Evolutionary conservation across 2,888 invertebrate genomes (phyloP).

Genomic region (Digitonthophagus gazella): DNA sequence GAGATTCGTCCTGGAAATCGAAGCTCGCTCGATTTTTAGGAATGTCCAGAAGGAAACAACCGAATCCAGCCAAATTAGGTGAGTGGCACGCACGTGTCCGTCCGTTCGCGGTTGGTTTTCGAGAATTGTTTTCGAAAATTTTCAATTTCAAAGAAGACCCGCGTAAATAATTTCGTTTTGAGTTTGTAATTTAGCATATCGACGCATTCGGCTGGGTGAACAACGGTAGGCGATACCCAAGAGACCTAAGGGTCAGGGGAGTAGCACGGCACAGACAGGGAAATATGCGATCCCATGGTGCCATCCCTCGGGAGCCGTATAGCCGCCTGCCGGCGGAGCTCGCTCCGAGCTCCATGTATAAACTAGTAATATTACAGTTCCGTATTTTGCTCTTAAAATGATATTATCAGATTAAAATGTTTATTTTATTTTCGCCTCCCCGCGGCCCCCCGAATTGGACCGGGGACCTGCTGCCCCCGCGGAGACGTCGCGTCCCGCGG

Average conservation of each 20-base stretch:
- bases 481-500: neutral
- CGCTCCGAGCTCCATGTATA: slow-evolving; percentile 40
- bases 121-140: neutral
- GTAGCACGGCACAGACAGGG: slow-evolving; percentile 44
- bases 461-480: slow-evolving; percentile 3
- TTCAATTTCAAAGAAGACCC: neutral
- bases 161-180: slow-evolving; percentile 23
- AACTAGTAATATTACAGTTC: slow-evolving; percentile 42
- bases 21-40: slow-evolving; percentile 23
- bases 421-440: slow-evolving; percentile 14
- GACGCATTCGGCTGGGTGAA: slow-evolving; percentile 36
- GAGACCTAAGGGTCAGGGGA: slow-evolving; percentile 40
- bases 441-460: slow-evolving; percentile 1
- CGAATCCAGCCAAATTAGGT: slow-evolving; percentile 45
- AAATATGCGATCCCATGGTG: slow-evolving; percentile 48
- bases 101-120: neutral
- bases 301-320: slow-evolving; percentile 45
- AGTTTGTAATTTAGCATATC: slow-evolving; percentile 27
- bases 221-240: slow-evolving; percentile 38
- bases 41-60: slow-evolving; percentile 44
- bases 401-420: slow-evolving; percentile 35
- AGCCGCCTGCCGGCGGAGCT: slow-evolving; percentile 42
- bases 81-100: slow-evolving; percentile 24
- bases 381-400: slow-evolving; percentile 37
- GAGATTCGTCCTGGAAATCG: neutral